Evolutionary conservation across 2,113 vertebrate genomes (phyloP).

Genomic region (Melospiza melodia): DNA sequence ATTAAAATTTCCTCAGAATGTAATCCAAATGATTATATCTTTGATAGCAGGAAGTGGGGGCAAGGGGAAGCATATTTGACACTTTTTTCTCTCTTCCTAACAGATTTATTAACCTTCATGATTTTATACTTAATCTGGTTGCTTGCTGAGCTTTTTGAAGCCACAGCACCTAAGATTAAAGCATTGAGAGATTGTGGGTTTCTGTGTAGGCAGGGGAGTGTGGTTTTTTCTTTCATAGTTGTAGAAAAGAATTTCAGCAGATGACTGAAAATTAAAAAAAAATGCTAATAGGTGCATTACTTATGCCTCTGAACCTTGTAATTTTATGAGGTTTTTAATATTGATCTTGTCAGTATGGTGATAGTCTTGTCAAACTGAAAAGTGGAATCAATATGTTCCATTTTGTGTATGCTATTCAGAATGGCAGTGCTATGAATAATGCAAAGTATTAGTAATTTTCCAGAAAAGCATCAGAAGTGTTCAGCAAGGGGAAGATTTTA

Average conservation of each 20-base stretch:
- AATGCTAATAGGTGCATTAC: background rate
- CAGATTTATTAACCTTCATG: background rate
- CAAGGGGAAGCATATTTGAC: background rate
- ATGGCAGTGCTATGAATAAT: background rate
- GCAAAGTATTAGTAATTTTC: background rate
- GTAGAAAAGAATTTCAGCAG: background rate
- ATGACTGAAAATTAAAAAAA: background rate
- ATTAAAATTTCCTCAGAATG: background rate
- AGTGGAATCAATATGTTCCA: background rate
- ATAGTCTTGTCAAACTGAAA: background rate
- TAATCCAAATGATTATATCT: background rate
- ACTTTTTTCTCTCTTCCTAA: background rate
- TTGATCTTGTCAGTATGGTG: background rate
- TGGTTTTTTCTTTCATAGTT: background rate
- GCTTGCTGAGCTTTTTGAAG: background rate
- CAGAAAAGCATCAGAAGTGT: background rate
- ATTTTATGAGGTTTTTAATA: background rate
- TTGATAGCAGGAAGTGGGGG: background rate
- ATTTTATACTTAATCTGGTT: background rate
- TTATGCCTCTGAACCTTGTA: background rate
- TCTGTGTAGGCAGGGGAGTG: background rate
- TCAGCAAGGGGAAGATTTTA: background rate
- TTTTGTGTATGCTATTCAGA: background rate
- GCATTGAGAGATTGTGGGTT: background rate
- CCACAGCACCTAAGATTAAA: background rate